These are phyloP conservation scores for Prosopocoilus inquinatus DNA, from an alignment of 2,888 invertebrate species.

Conservation along the genomic window DNA sequence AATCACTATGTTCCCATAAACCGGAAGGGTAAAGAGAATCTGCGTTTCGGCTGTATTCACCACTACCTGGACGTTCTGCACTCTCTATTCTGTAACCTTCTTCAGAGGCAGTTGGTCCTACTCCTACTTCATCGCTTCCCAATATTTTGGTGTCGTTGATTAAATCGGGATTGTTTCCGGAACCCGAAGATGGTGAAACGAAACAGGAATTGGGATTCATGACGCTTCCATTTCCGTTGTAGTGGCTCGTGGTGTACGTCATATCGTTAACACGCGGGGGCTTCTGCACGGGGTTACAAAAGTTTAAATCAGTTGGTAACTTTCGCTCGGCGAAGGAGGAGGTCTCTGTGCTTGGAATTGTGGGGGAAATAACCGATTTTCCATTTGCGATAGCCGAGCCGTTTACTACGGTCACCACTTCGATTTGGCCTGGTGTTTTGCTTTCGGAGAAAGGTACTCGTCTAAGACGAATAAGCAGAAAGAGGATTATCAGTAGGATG, in stretches of 20 bases:
- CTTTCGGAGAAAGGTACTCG: slow-evolving; percentile 72
- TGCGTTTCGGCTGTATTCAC: slow-evolving; percentile 75
- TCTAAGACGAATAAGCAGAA: slow-evolving; percentile 71
- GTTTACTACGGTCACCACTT: slow-evolving; percentile 64
- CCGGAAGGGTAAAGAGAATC: slow-evolving; percentile 79
- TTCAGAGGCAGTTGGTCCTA: slow-evolving; percentile 35
- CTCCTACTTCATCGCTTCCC: slow-evolving; percentile 55
- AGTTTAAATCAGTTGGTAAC: slow-evolving; percentile 50
- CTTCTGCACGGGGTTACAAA: slow-evolving; percentile 68
- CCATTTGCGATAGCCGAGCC: slow-evolving; percentile 54
- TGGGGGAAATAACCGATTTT: slow-evolving; percentile 50
- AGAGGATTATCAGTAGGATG: slow-evolving; percentile 69
- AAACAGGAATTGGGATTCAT: slow-evolving; percentile 65
- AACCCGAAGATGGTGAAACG: slow-evolving; percentile 72
- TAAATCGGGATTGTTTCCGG: slow-evolving; percentile 79
- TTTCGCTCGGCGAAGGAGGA: slow-evolving; percentile 48
- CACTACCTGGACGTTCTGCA: slow-evolving; percentile 62
- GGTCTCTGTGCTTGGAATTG: slow-evolving; percentile 57
- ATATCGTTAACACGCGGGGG: slow-evolving; percentile 68
- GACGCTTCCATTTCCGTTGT: slow-evolving; percentile 66
- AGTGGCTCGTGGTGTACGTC: slow-evolving; percentile 67
- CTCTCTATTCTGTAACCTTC: slow-evolving; percentile 42
- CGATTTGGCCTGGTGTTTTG: slow-evolving; percentile 73
- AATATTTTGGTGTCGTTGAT: slow-evolving; percentile 78
- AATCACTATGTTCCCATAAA: slow-evolving; percentile 65